phyloP scores from a whole-genome alignment of 2,797 vertebrate species.

The Leuciscus waleckii region DNA sequence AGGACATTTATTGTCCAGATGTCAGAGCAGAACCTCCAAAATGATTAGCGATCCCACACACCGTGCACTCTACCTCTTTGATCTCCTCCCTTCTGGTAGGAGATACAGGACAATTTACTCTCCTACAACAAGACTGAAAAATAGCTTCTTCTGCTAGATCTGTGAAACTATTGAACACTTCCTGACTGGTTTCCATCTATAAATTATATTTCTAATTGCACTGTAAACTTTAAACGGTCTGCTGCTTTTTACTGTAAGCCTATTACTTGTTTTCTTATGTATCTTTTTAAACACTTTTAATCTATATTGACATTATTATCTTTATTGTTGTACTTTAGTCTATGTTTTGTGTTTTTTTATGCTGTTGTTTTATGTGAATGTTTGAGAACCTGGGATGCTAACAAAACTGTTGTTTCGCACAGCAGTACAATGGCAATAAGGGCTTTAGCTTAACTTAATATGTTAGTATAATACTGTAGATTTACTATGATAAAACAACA shows the following conservation, averaged over 20 bases:
- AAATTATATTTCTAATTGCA: not conserved
- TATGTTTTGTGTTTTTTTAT: not conserved
- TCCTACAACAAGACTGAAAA: no score
- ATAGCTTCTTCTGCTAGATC: not conserved
- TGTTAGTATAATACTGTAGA: not conserved
- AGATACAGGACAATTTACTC: no score
- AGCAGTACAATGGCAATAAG: not conserved
- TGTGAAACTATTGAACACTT: not conserved
- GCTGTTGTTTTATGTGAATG: not conserved
- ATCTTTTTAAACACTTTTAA: no score
- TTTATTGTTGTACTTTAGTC: not conserved
- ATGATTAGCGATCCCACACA: not conserved
- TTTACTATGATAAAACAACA: not conserved
- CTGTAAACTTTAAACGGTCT: not conserved
- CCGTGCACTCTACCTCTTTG: no score
- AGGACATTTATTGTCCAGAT: not conserved
- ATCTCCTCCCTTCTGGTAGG: no score
- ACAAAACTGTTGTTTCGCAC: not conserved
- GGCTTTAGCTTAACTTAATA: not conserved
- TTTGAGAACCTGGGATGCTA: not conserved
- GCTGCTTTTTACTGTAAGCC: no score
- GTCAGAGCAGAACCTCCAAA: not conserved
- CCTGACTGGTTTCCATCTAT: not conserved
- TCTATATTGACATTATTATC: not conserved
- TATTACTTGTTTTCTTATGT: no score